Evolutionary conservation across 2,888 invertebrate species (phyloP).

Genomic region (Andrena hattorfiana): DNA sequence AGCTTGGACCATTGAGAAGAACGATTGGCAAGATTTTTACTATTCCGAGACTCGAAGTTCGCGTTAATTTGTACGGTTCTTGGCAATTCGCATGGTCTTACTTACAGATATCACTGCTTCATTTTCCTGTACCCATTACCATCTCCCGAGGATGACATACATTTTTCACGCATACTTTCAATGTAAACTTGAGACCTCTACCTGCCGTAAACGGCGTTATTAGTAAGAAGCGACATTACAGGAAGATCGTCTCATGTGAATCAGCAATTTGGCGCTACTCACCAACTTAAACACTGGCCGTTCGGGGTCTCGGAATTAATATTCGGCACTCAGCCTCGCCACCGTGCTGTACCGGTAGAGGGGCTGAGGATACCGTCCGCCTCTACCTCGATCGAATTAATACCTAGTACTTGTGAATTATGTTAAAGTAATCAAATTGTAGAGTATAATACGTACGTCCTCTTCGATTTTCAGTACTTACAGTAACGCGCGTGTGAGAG

Average conservation of each 20-base stretch:
- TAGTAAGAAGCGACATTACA: conserved; percentile 78
- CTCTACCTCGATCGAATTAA: conserved; percentile 76
- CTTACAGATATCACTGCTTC: conserved; percentile 82
- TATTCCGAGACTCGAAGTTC: conserved; percentile 17
- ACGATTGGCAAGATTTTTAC: background rate
- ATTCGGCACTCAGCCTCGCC: conserved; percentile 73
- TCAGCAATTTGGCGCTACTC: conserved; percentile 79
- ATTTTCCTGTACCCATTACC: conserved; percentile 77
- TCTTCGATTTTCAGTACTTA: conserved; percentile 84
- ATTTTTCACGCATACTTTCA: conserved; percentile 81
- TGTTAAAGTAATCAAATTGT: conserved; percentile 82
- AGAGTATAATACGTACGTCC: conserved; percentile 84
- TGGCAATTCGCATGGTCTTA: conserved; percentile 82
- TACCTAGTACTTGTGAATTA: conserved; percentile 79
- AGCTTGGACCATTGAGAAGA: background rate
- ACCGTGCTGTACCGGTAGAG: conserved; percentile 72
- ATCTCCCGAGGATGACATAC: conserved; percentile 75
- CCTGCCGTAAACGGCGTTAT: conserved; percentile 77
- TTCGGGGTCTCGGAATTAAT: conserved; percentile 73
- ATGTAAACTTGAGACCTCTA: conserved; percentile 74
- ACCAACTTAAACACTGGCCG: conserved; percentile 77
- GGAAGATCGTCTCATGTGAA: conserved; percentile 76
- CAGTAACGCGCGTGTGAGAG: conserved; percentile 84
- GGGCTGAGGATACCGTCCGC: conserved; percentile 72
- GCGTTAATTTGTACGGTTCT: conserved; percentile 53